A percentile compares a stretch with the other conserved stretches of the same genome.
These are phyloP conservation scores for Athene noctua DNA, from an alignment of 2,113 vertebrate species.

Conservation along the genomic window DNA sequence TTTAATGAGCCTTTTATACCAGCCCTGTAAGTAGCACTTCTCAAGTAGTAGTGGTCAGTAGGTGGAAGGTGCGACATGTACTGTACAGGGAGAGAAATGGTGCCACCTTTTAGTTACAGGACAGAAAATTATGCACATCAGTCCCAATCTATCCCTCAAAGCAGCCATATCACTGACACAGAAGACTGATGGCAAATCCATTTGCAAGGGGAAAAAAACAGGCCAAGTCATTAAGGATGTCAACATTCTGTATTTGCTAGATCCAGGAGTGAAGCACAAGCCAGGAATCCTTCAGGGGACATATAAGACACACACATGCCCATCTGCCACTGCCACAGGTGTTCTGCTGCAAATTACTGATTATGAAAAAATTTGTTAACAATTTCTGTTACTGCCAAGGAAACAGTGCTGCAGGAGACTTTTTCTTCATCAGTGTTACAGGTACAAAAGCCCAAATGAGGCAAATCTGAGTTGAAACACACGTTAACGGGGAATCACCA, in stretches of 20 bases:
- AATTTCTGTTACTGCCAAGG: background rate
- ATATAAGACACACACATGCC: background rate
- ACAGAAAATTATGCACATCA: background rate
- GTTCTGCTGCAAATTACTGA: background rate
- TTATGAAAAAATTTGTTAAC: background rate
- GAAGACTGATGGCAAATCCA: background rate
- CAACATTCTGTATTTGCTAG: conserved; percentile 26
- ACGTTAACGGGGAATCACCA: background rate
- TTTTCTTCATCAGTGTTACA: background rate
- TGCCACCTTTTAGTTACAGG: background rate
- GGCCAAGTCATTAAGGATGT: background rate
- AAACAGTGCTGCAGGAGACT: background rate
- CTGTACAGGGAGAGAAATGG: background rate
- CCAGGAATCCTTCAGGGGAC: background rate
- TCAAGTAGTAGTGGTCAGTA: background rate
- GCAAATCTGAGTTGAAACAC: background rate
- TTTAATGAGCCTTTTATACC: background rate
- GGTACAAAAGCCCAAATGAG: background rate
- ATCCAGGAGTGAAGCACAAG: background rate
- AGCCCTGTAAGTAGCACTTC: background rate
- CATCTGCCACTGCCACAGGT: background rate
- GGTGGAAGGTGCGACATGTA: background rate
- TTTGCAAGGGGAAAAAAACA: background rate
- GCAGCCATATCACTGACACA: background rate
- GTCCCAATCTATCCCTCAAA: background rate